Conservation (phyloP, 2,113 vertebrate genomes). For the Ciconia boyciana region DNA sequence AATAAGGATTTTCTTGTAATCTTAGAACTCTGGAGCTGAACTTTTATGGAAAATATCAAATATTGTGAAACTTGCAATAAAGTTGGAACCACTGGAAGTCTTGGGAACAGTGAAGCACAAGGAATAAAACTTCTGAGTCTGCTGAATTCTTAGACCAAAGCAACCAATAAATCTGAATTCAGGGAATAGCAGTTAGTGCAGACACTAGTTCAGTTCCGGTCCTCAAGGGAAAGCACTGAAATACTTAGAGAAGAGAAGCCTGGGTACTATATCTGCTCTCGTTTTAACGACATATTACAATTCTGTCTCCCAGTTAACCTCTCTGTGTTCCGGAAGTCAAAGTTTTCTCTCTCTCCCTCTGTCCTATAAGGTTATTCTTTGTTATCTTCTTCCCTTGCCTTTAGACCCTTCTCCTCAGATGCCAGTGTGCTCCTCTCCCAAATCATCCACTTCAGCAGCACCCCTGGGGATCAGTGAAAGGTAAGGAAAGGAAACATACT, state of each 20-base stretch:
- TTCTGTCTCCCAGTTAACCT: neutral
- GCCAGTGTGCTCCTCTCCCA: neutral
- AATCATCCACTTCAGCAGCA: neutral
- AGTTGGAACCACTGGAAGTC: neutral
- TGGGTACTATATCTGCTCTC: neutral
- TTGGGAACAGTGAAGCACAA: neutral
- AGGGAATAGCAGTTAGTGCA: neutral
- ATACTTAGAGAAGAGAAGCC: neutral
- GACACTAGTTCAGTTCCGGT: neutral
- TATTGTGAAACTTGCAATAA: conserved; percentile 27
- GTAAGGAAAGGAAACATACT: neutral
- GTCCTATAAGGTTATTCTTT: neutral
- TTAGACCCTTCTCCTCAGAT: neutral
- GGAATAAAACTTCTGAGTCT: conserved; percentile 23
- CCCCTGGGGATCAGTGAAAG: neutral
- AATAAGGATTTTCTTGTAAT: conserved; percentile 19
- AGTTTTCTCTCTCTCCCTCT: neutral
- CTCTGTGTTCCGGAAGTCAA: neutral
- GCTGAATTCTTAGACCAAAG: conserved; percentile 30
- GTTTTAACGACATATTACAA: neutral
- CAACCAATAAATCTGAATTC: conserved; percentile 14
- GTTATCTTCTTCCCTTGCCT: neutral
- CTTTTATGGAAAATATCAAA: neutral
- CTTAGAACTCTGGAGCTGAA: neutral
- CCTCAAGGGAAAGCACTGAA: neutral